These are phyloP conservation scores for Pao palembangensis DNA, from an alignment of 2,113 vertebrate genomes.

Conservation along the genomic window DNA sequence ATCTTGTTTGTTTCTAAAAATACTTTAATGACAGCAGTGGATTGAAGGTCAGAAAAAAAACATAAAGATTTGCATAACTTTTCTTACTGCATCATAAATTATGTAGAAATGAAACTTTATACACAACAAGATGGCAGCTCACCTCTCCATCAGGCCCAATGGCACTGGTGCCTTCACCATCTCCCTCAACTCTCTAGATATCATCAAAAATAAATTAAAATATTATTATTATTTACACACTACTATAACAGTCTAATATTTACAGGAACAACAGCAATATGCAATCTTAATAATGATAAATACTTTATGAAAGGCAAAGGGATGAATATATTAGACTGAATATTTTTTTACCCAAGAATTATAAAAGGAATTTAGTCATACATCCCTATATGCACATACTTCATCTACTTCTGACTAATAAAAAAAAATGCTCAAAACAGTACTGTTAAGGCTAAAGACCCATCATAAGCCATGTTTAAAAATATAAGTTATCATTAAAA, in stretches of 20 bases:
- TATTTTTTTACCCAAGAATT: too few relatives aligned
- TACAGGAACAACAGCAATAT: not conserved
- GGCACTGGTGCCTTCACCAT: conserved; percentile 83
- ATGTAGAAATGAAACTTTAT: not conserved
- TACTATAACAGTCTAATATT: not conserved
- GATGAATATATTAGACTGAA: too few relatives aligned
- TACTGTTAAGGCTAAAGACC: too few relatives aligned
- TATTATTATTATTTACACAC: not conserved
- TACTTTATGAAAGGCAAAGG: not conserved
- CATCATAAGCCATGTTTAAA: too few relatives aligned
- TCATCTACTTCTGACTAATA: too few relatives aligned
- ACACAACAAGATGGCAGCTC: conserved; percentile 21
- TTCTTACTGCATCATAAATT: not conserved
- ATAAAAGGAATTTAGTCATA: too few relatives aligned
- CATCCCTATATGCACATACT: too few relatives aligned
- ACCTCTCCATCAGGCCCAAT: conserved; percentile 97
- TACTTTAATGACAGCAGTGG: not conserved
- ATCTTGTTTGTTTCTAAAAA: not conserved
- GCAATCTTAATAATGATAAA: too few relatives aligned
- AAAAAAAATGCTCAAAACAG: too few relatives aligned
- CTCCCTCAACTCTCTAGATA: conserved; percentile 86
- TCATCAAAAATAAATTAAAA: conserved; percentile 42
- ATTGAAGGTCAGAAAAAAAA: not conserved
- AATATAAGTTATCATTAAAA: too few relatives aligned
- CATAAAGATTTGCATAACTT: not conserved